A percentile compares a stretch with the other conserved stretches of the same genome.
These are phyloP conservation scores for Cantharis rufa DNA, from an alignment of 2,888 invertebrate genomes.

Conservation along the genomic window DNA sequence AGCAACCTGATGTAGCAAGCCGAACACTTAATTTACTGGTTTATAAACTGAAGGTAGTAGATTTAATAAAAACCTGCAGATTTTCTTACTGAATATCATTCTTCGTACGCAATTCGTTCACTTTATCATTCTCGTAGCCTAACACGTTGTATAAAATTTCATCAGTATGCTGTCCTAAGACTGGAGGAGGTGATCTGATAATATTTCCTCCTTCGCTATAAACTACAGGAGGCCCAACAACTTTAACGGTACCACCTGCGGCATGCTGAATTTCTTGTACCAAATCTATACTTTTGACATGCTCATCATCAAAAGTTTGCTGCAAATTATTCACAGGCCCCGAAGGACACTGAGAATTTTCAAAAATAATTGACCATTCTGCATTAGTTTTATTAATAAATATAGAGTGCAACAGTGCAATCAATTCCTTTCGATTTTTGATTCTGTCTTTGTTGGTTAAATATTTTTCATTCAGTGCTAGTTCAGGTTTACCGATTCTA, in stretches of 20 bases:
- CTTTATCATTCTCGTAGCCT: slow-evolving; percentile 64
- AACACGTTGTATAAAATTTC: slow-evolving; percentile 72
- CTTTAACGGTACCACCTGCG: slow-evolving; percentile 69
- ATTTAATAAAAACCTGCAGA: not conserved
- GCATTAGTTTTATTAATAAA: slow-evolving; percentile 67
- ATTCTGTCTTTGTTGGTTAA: slow-evolving; percentile 77
- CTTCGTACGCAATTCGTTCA: slow-evolving; percentile 57
- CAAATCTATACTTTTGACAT: slow-evolving; percentile 73
- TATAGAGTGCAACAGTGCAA: slow-evolving; percentile 64
- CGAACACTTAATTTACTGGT: not conserved
- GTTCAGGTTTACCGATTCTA: slow-evolving; percentile 62
- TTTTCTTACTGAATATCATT: slow-evolving; percentile 57
- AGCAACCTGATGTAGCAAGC: not conserved
- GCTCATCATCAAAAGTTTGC: slow-evolving; percentile 87
- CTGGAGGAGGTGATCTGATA: slow-evolving; percentile 77
- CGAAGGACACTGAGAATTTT: slow-evolving; percentile 78
- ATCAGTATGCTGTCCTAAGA: slow-evolving; percentile 85
- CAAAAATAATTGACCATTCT: slow-evolving; percentile 76
- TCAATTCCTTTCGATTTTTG: slow-evolving; percentile 70
- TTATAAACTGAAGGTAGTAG: not conserved
- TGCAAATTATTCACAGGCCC: slow-evolving; percentile 88
- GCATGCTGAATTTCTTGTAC: slow-evolving; percentile 75
- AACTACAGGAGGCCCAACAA: slow-evolving; percentile 85
- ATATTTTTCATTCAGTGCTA: slow-evolving; percentile 69
- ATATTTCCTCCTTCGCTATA: slow-evolving; percentile 75